Conservation (phyloP, 2,113 vertebrate genomes). For the Nerophis lumbriciformis region DNA sequence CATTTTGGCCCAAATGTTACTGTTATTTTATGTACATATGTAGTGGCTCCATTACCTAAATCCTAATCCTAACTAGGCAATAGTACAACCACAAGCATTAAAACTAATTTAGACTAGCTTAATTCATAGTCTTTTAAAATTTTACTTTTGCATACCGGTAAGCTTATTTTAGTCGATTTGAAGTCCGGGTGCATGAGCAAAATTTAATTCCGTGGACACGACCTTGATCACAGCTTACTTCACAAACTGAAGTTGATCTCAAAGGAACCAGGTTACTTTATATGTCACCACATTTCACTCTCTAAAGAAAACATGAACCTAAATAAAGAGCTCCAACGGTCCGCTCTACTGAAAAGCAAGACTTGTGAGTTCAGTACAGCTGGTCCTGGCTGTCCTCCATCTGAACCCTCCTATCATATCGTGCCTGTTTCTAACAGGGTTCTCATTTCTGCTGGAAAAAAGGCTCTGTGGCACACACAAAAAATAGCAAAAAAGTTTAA, state of each 20-base stretch:
- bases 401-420: constrained; percentile 23
- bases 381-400: constrained; percentile 25
- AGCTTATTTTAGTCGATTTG: not conserved
- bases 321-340: constrained; percentile 16
- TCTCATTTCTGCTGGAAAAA: not conserved
- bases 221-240: constrained; percentile 23
- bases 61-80: no score
- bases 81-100: no score
- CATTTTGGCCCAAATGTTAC: no score
- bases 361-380: not conserved
- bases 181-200: not conserved
- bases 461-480: not conserved
- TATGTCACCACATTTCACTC: not conserved
- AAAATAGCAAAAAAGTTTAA: no score
- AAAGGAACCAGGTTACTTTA: constrained; percentile 1
- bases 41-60: no score
- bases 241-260: not conserved
- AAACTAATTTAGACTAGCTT: no score
- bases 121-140: not conserved
- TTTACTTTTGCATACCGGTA: not conserved
- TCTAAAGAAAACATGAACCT: not conserved
- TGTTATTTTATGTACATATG: no score
- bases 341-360: constrained; percentile 4
- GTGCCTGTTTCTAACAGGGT: not conserved
- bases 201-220: constrained; percentile 8